Evolutionary conservation across 2,113 vertebrate species (phyloP).

Genomic region (Syngnathus floridae): DNA sequence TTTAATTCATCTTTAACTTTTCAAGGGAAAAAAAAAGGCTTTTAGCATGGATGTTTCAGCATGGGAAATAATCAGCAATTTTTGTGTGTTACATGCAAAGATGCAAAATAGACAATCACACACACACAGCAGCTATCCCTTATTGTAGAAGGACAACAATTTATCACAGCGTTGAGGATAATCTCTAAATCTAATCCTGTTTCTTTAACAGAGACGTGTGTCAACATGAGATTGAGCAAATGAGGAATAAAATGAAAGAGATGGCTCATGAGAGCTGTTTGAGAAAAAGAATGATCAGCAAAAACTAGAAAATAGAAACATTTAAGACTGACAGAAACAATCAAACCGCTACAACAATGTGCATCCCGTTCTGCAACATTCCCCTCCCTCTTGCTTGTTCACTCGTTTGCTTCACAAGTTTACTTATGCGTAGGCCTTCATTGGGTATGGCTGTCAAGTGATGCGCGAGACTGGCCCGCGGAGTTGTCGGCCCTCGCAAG

Average conservation of each 20-base stretch:
- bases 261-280: slow-evolving; percentile 9
- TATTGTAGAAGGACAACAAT: slow-evolving; percentile 11
- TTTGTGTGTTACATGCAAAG: no score
- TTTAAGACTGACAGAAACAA: slow-evolving; percentile 23
- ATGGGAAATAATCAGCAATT: no score
- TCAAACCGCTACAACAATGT: slow-evolving; percentile 23
- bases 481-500: slow-evolving; percentile 66
- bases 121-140: no score
- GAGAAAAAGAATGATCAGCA: slow-evolving; percentile 16
- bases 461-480: slow-evolving; percentile 66
- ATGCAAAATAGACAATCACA: no score
- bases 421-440: slow-evolving; percentile 63
- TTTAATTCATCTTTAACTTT: no score
- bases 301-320: slow-evolving; percentile 5
- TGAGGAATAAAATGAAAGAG: slow-evolving; percentile 10
- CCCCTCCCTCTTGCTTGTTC: slow-evolving; percentile 33
- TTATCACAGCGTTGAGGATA: slow-evolving; percentile 25
- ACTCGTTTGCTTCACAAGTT: slow-evolving; percentile 67
- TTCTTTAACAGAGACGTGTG: slow-evolving; percentile 38
- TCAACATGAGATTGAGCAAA: slow-evolving; percentile 18
- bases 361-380: slow-evolving; percentile 1
- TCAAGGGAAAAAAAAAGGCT: no score
- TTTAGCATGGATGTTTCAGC: no score
- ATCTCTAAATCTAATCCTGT: slow-evolving; percentile 39
- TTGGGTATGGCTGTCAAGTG: slow-evolving; percentile 63